Evolutionary conservation across 2,888 invertebrate species (phyloP).

Genomic region (Polymixis flavicincta): DNA sequence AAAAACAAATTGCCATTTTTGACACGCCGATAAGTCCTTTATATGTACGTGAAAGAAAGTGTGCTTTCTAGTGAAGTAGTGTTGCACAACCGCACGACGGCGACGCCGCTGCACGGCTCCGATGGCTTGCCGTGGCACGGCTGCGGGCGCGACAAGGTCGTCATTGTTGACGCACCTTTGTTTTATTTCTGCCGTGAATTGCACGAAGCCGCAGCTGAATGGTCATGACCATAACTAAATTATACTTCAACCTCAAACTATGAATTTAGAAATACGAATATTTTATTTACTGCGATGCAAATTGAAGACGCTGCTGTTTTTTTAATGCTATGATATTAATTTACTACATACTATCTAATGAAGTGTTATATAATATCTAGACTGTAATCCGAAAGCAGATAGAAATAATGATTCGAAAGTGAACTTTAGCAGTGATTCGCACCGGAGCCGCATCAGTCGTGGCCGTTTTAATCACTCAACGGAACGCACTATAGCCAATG

Average conservation of each 20-base stretch:
- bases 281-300: conserved; percentile 47
- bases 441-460: conserved; percentile 71
- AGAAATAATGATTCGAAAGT: conserved; percentile 66
- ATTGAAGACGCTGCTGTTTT: conserved; percentile 34
- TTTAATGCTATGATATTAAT: conserved; percentile 29
- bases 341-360: conserved; percentile 37
- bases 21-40: conserved; percentile 60
- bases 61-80: conserved; percentile 78
- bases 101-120: conserved; percentile 30
- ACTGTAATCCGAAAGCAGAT: conserved; percentile 44
- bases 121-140: conserved; percentile 8
- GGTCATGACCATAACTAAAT: conserved; percentile 75
- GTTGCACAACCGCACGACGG: conserved; percentile 60
- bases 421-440: conserved; percentile 69
- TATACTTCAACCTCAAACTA: conserved; percentile 65
- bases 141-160: conserved; percentile 76
- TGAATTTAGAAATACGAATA: conserved; percentile 63
- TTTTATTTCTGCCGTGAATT: conserved; percentile 72
- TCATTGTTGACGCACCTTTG: conserved; percentile 77
- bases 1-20: conserved; percentile 35
- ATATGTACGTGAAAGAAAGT: conserved; percentile 77
- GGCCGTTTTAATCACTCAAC: conserved; percentile 76
- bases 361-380: conserved; percentile 45
- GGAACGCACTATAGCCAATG: conserved; percentile 78
- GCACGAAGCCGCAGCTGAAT: conserved; percentile 62